Percentiles rank a stretch among this genome's conserved stretches.
phyloP scores from a whole-genome alignment of 2,797 vertebrate species.

The Aeoliscus strigatus region DNA sequence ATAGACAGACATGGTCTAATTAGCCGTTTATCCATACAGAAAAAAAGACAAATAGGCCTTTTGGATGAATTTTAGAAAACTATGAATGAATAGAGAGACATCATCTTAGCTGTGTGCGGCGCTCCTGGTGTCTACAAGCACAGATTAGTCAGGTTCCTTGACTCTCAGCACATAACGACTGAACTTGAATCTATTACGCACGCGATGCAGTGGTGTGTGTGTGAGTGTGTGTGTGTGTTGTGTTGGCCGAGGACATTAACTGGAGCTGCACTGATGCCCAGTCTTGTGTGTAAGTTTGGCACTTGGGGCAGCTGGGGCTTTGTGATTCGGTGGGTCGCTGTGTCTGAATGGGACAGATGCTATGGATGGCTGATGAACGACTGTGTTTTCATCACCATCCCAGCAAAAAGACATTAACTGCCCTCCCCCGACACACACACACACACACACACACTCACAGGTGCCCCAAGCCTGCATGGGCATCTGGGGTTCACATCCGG shows the following conservation, averaged over 20 bases:
- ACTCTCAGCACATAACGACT: constrained; percentile 59
- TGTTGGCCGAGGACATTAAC: constrained; percentile 56
- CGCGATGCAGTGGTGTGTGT: constrained; percentile 30
- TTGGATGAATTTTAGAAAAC: no score
- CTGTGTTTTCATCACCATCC: constrained; percentile 43
- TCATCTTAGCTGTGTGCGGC: constrained; percentile 15
- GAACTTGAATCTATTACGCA: constrained; percentile 49
- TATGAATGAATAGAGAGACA: constrained; percentile 7
- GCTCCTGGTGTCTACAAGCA: constrained; percentile 28
- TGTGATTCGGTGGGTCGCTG: constrained; percentile 63
- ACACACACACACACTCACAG: no score
- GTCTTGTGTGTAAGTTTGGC: constrained; percentile 57
- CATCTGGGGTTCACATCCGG: constrained; percentile 57
- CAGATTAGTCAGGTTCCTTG: constrained; percentile 20
- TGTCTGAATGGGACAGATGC: constrained; percentile 56
- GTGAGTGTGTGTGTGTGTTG: constrained; percentile 42
- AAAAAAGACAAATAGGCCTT: not conserved
- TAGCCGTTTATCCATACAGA: no score
- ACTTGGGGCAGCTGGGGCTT: constrained; percentile 68
- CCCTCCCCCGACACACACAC: no score
- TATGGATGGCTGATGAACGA: constrained; percentile 66
- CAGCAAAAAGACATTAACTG: constrained; percentile 64
- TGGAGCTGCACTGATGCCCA: constrained; percentile 57
- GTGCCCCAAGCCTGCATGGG: constrained; percentile 52
- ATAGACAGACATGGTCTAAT: no score